A percentile compares a stretch with the other conserved stretches of the same genome.
Conservation (phyloP, 2,113 vertebrate genomes). For the Neodontobutis hainanensis region DNA sequence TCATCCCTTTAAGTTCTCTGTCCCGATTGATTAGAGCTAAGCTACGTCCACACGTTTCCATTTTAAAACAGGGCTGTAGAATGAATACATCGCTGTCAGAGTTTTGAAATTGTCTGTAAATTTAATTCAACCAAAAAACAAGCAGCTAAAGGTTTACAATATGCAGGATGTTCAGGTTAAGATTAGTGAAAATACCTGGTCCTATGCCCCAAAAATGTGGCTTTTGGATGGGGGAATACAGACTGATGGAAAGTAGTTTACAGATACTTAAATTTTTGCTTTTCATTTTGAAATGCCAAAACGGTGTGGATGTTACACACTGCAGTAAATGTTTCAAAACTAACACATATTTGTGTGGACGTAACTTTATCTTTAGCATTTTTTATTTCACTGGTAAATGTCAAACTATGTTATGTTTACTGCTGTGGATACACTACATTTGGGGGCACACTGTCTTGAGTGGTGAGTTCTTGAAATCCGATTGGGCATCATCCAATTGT, state of each 20-base stretch:
- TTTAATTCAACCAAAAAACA: too few species aligned
- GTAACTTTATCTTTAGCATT: too few species aligned
- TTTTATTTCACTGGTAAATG: too few species aligned
- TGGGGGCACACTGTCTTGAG: conserved; percentile 77
- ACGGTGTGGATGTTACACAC: conserved; percentile 15
- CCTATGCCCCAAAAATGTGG: too few species aligned
- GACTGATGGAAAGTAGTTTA: too few species aligned
- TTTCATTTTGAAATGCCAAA: conserved; percentile 11
- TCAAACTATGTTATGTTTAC: conserved; percentile 5
- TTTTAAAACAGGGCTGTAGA: too few species aligned
- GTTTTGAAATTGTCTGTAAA: neutral
- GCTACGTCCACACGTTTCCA: too few species aligned
- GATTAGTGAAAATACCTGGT: too few species aligned
- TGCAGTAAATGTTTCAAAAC: conserved; percentile 22
- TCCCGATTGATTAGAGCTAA: conserved; percentile 52
- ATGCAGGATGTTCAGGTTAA: too few species aligned
- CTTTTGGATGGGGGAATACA: too few species aligned
- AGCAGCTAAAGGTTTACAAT: too few species aligned
- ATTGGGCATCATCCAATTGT: conserved; percentile 40
- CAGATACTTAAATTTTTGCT: too few species aligned
- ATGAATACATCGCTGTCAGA: neutral
- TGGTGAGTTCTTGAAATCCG: conserved; percentile 54
- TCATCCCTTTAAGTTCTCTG: conserved; percentile 86
- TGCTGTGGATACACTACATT: conserved; percentile 42
- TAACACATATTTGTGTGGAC: neutral